These are phyloP conservation scores for Gnatocerus cornutus DNA, from an alignment of 2,888 invertebrate species.

Conservation along the genomic window DNA sequence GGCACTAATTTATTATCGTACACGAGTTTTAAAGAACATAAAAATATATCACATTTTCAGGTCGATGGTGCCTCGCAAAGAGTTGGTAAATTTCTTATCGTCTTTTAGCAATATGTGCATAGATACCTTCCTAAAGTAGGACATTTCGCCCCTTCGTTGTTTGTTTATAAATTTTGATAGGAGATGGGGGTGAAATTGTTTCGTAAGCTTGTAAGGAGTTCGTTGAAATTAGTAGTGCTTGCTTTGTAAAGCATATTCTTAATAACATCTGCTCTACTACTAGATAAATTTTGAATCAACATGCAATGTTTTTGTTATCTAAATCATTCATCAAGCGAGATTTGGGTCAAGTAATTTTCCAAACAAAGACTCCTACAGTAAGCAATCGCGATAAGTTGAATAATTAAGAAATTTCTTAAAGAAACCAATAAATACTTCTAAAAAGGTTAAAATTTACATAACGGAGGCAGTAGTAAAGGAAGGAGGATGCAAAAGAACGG, in stretches of 20 bases:
- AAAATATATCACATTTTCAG: too few species aligned
- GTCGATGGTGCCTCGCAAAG: too few species aligned
- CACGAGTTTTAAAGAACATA: too few species aligned
- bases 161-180: slow-evolving; percentile 20
- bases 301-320: slow-evolving; percentile 56
- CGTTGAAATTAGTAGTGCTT: slow-evolving; percentile 22
- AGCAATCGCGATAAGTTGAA: slow-evolving; percentile 49
- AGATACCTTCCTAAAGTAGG: slow-evolving; percentile 7
- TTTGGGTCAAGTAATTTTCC: slow-evolving; percentile 56
- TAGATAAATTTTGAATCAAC: slow-evolving; percentile 58
- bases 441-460: slow-evolving; percentile 56
- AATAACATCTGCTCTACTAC: slow-evolving; percentile 44
- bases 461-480: slow-evolving; percentile 50
- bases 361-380: slow-evolving; percentile 49
- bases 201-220: slow-evolving; percentile 9
- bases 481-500: slow-evolving; percentile 59
- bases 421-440: slow-evolving; percentile 51
- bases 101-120: neutral
- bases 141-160: neutral
- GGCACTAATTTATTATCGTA: too few species aligned
- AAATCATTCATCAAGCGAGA: slow-evolving; percentile 55
- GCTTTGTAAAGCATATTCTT: slow-evolving; percentile 33
- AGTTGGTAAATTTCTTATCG: too few species aligned
- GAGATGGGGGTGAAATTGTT: neutral
- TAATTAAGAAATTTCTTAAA: slow-evolving; percentile 52